Conservation (phyloP, 2,113 vertebrate genomes). For the Globicephala melas region DNA sequence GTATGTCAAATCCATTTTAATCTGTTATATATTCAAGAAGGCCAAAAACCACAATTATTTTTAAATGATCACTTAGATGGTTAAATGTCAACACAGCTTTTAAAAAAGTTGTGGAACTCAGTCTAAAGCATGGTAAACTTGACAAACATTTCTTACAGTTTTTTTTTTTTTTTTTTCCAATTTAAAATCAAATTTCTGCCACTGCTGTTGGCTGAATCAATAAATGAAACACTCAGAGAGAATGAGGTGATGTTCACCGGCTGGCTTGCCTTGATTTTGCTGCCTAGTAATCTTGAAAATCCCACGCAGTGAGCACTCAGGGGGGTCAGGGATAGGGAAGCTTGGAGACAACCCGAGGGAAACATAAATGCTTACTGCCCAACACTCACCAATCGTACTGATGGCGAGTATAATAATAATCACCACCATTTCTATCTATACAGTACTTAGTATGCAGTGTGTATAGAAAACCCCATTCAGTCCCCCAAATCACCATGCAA, state of each 20-base stretch:
- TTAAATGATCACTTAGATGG: not conserved
- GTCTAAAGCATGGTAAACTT: not conserved
- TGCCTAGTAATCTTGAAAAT: not conserved
- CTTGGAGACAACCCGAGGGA: not conserved
- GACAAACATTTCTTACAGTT: not conserved
- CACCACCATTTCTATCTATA: not conserved
- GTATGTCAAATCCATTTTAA: not conserved
- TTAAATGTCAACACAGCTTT: not conserved
- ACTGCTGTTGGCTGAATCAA: not conserved
- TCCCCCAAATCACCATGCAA: not conserved
- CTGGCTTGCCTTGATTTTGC: not conserved
- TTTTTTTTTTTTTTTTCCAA: not conserved
- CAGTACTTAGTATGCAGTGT: not conserved
- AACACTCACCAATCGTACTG: rapidly evolving
- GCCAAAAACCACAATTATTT: not conserved
- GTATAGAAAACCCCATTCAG: not conserved
- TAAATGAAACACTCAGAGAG: not conserved
- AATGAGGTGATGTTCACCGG: not conserved
- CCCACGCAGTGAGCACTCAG: not conserved
- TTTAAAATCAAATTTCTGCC: not conserved
- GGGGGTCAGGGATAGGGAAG: not conserved
- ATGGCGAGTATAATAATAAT: rapidly evolving
- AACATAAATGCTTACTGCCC: not conserved
- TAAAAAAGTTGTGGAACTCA: not conserved
- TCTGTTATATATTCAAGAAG: not conserved